A percentile compares a stretch with the other conserved stretches of the same genome.
Conservation (phyloP, 2,888 invertebrate genomes). For the Drosophila buzzatii region DNA sequence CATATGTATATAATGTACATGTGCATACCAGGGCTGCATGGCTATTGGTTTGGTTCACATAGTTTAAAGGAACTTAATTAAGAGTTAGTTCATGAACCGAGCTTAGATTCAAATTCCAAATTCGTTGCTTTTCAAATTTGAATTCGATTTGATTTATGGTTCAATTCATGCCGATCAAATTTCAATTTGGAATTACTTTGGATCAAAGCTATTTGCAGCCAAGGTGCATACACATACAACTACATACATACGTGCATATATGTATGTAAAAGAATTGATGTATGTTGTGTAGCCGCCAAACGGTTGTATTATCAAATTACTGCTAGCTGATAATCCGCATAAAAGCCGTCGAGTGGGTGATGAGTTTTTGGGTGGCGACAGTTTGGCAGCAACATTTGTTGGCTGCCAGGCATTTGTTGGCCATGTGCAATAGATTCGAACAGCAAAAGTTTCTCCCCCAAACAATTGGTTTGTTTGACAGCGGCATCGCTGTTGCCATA, state of each 20-base stretch:
- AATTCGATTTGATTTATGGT: not conserved
- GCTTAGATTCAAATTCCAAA: not conserved
- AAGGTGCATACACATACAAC: not conserved
- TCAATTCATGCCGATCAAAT: not conserved
- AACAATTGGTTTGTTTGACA: conserved; percentile 33
- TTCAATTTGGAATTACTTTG: not conserved
- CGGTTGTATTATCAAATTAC: conserved; percentile 52
- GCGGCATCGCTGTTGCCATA: conserved; percentile 37
- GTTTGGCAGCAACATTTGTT: not conserved
- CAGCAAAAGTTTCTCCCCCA: not conserved
- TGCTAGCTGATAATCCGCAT: conserved; percentile 42
- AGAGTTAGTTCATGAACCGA: not conserved
- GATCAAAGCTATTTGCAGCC: not conserved
- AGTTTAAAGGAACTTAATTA: not conserved
- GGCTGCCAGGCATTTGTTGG: not conserved
- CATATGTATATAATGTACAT: too few species aligned
- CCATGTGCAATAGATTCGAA: conserved; percentile 24
- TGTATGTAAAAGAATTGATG: not conserved
- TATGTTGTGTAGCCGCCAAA: conserved; percentile 20
- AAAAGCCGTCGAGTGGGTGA: conserved; percentile 10
- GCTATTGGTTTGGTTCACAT: not conserved
- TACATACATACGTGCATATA: not conserved
- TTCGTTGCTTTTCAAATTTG: not conserved
- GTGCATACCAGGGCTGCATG: conserved; percentile 8
- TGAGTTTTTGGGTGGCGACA: not conserved